phyloP scores from a whole-genome alignment of 2,113 vertebrate genomes.

The Thunnus maccoyii region DNA sequence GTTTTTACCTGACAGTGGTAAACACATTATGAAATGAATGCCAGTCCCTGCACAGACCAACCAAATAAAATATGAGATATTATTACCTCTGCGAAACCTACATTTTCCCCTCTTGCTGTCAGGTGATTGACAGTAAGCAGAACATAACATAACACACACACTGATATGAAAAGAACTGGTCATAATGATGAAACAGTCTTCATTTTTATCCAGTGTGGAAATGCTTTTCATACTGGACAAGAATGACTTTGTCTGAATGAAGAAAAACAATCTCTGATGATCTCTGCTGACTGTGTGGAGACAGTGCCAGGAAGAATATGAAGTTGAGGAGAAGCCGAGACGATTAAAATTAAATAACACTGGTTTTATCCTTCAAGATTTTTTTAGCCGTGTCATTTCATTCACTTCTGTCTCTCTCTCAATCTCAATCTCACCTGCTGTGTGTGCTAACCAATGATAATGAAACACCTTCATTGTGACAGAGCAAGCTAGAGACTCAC shows the following conservation, averaged over 20 bases:
- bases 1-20: background rate
- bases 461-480: slow-evolving; percentile 77
- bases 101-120: no score
- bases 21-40: background rate
- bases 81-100: background rate
- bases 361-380: slow-evolving; percentile 17
- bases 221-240: background rate
- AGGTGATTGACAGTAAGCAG: background rate
- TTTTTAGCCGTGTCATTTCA: slow-evolving; percentile 21
- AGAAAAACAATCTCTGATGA: background rate
- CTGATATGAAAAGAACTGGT: background rate
- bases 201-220: background rate
- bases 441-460: slow-evolving; percentile 75
- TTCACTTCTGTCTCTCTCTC: slow-evolving; percentile 27
- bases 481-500: slow-evolving; percentile 54
- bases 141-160: background rate
- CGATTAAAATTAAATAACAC: slow-evolving; percentile 15
- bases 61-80: background rate
- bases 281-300: background rate
- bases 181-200: background rate
- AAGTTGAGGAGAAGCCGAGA: background rate
- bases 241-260: background rate
- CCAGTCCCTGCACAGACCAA: background rate
- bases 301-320: background rate
- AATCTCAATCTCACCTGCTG: slow-evolving; percentile 51